Evolutionary conservation across 2,888 invertebrate species (phyloP), one percentile per base, ranked within the genome.

Genomic region (Agrochola lota): DNA sequence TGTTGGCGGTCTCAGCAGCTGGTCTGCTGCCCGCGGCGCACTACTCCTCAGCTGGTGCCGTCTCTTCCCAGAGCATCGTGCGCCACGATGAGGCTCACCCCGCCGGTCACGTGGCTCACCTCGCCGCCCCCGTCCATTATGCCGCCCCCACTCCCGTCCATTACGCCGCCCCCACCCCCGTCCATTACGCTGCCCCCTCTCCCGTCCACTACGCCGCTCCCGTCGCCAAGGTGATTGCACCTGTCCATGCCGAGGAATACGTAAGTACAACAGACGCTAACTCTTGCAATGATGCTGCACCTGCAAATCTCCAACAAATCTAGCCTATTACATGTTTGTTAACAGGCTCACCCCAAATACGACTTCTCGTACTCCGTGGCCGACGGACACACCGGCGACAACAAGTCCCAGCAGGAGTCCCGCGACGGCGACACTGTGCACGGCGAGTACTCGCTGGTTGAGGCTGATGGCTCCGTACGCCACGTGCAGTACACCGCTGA

Each of bases 401-500:
- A 97, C 93, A 97, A 97, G 95, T 97, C 97, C 84, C 97, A 97
- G 92, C 94, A 96, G 70, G 97, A 97, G 93, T 94, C 95, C 91
- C 96, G 97, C 88, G 97, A 97, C 93, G 97, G 97, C 9, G 97
- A 97, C 90, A 97, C 96, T 72, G 97, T 98, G 85, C 97, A 97
- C 90, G 97, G 97, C 80, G 92, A 93, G 88, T 95, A 96, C 94
- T 93, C 94, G 23, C 92, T 96, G 74, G 73, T 94, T 71, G 95
- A 96, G 91, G 96, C 97, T 77, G 97, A 97, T 89, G 97, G 97
- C 88, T 97, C 97, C 88, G 93, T 96, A 82, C 95, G 97, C 85
- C 97, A 90, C 76, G 97, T 97, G 79, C 93, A 97, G 89, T 97
- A 97, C 95, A 92, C 97, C 89, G 97, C 97, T 77, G 97, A 97